Percentiles rank a stretch among this genome's conserved stretches.
Evolutionary conservation across 2,797 vertebrate species (phyloP).

Genomic region (Esox lucius): DNA sequence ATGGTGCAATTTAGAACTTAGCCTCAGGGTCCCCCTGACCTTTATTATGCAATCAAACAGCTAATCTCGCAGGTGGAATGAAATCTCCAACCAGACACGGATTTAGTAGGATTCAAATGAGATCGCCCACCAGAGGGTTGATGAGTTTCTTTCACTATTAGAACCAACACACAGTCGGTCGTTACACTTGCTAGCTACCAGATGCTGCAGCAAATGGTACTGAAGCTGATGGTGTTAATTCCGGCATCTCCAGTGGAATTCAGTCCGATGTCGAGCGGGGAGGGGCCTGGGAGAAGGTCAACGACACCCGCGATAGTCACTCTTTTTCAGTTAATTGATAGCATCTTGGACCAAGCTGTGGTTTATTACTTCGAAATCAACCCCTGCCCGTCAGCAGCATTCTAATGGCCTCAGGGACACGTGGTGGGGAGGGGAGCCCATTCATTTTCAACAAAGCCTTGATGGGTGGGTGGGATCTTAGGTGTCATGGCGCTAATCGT

Average conservation of each 20-base stretch:
- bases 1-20: neutral
- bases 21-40: conserved; percentile 43
- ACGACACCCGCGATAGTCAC: neutral
- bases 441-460: no score
- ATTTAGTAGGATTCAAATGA: conserved; percentile 60
- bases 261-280: neutral
- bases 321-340: neutral
- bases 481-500: no score
- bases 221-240: neutral
- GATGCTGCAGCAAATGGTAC: neutral
- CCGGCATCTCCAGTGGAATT: neutral
- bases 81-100: conserved; percentile 49
- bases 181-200: neutral
- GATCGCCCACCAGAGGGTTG: conserved; percentile 52
- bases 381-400: neutral
- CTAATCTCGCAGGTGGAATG: conserved; percentile 59
- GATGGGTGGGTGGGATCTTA: no score
- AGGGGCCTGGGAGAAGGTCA: neutral
- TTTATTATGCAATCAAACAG: conserved; percentile 62
- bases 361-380: neutral
- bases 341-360: neutral
- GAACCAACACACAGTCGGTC: neutral
- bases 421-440: no score
- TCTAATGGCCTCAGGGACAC: neutral
- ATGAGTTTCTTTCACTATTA: conserved; percentile 26